phyloP scores from a whole-genome alignment of 2,888 invertebrate genomes.

The Imbricaverruca yamaguchii region DNA sequence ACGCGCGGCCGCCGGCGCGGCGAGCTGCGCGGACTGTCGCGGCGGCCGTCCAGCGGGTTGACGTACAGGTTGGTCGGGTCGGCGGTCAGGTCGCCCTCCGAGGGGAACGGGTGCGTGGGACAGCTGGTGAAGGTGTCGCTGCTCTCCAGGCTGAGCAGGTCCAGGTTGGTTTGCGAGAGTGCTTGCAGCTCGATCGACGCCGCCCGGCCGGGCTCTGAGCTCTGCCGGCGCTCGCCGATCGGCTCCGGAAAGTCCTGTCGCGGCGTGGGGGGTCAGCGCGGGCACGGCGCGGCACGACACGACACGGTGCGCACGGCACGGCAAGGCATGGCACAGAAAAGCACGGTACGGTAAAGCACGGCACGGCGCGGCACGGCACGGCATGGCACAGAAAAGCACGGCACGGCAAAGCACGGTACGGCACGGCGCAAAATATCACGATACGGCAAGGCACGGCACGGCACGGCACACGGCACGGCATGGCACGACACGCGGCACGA shows the following conservation, averaged over 20 bases:
- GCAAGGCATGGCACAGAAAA: no score
- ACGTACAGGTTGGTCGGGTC: constrained; percentile 39
- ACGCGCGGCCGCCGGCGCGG: background rate
- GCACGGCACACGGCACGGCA: no score
- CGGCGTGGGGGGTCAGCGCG: no score
- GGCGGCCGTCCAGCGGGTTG: constrained; percentile 37
- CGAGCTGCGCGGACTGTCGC: constrained; percentile 27
- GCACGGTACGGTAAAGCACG: no score
- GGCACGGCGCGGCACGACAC: no score
- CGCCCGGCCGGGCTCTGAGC: constrained; percentile 41
- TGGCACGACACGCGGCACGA: no score
- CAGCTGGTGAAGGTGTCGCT: constrained; percentile 95
- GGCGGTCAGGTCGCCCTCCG: constrained; percentile 41
- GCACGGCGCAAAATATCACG: no score
- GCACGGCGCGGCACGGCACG: no score
- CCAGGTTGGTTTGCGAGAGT: constrained; percentile 33
- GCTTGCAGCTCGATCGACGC: constrained; percentile 33
- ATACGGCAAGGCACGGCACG: no score
- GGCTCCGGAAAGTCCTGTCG: constrained; percentile 50
- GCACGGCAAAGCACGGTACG: no score
- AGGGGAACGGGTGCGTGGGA: constrained; percentile 89
- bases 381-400: no score
- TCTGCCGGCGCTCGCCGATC: constrained; percentile 48
- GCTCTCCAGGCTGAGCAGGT: constrained; percentile 54
- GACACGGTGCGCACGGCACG: no score